Evolutionary conservation across 2,113 vertebrate species (phyloP), one percentile per base, ranked within the genome.

Genomic region (Pseudorectes ferrugineus): DNA sequence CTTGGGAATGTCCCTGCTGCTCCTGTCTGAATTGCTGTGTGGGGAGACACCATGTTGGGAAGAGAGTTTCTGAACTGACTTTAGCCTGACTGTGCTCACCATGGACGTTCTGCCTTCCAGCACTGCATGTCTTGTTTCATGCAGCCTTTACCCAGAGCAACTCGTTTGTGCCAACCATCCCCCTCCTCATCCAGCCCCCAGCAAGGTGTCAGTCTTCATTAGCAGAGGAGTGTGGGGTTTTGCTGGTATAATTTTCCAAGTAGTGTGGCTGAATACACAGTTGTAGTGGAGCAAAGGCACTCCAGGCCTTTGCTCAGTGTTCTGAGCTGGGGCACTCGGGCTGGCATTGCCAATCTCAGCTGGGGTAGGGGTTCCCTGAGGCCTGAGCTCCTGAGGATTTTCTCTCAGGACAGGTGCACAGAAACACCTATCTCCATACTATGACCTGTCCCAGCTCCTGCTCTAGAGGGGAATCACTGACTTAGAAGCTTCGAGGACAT

Each of bases 301-400:
- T 77, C 20, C 46, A 54, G 63, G 49, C 25, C 42, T 59, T 71
- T 55, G 21, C 25, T 82, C 70, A 20, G 40, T 16, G 6, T 33
- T 61, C 11, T 5, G 5, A 77, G 11, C 36, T 52, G 57, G 19
- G 22, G 49, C 13, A n/a, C 36, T 52, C 0, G 0, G 1, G 8
- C 35, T 72, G 52, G 26, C 43, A 71, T 23, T 76, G 48, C 22
- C 12, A 15, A 6, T 26, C 42, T 72, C 36, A 81, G 33, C 11
- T 42, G 21, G 18, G 43, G 5, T 14, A 49, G 74, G 36, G 48
- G 42, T 9, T 86, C 23, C 38, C 59, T 43, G n/a, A 88, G 8
- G 22, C 74, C 61, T 63, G 46, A 46, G n/a, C 15, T 75, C 21
- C 18, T 0, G 0, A 23, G 42, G 19, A 21, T 66, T 45, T 93